phyloP scores from a whole-genome alignment of 2,888 invertebrate species.

The Drosophila affinis region DNA sequence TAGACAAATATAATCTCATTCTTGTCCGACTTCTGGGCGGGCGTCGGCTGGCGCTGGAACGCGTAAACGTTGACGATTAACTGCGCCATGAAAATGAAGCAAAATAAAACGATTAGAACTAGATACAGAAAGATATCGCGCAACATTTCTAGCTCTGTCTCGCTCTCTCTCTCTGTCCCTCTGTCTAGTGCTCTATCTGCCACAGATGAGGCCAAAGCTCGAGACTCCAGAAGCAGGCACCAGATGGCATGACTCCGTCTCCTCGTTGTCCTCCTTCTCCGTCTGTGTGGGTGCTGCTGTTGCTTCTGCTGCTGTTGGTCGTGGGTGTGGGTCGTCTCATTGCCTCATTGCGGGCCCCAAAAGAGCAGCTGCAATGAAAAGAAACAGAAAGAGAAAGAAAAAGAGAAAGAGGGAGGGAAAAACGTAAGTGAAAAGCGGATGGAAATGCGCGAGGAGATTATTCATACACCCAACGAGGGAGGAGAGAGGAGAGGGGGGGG shows the following conservation, averaged over 20 bases:
- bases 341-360: constrained; percentile 57
- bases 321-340: constrained; percentile 48
- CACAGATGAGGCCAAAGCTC: constrained; percentile 37
- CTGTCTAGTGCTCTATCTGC: not conserved
- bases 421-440: constrained; percentile 27
- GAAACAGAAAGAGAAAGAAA: constrained; percentile 5
- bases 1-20: constrained; percentile 81
- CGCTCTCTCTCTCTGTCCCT: constrained; percentile 2
- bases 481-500: not conserved
- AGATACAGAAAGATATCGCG: constrained; percentile 83
- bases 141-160: constrained; percentile 70
- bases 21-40: constrained; percentile 80
- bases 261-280: not conserved
- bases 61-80: constrained; percentile 83
- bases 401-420: too few relatives aligned
- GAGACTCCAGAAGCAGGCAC: constrained; percentile 37
- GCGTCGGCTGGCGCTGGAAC: constrained; percentile 81
- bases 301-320: constrained; percentile 21
- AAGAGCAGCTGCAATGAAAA: constrained; percentile 50
- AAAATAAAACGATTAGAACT: constrained; percentile 83
- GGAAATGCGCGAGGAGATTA: constrained; percentile 47
- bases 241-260: constrained; percentile 44
- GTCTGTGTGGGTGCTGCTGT: constrained; percentile 9
- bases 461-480: constrained; percentile 21
- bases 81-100: constrained; percentile 83